Evolutionary conservation across 2,113 vertebrate genomes (phyloP), one percentile per base, ranked within the genome.

Genomic region (Balaeniceps rex): DNA sequence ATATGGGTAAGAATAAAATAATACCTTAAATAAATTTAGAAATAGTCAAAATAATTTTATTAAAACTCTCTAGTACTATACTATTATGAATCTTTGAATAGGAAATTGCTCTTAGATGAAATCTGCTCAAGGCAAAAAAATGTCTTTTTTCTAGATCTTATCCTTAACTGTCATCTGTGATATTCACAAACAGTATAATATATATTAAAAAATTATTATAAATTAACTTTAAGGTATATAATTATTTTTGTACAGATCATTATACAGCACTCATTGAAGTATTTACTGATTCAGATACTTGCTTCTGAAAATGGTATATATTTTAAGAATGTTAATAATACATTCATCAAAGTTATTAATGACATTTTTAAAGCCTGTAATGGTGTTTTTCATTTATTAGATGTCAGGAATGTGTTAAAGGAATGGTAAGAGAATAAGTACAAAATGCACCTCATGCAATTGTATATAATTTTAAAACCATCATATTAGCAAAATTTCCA

Each of bases 341-440:
- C 52, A 95, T 94, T 97, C 58, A 94, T 75, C 40, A 66, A 72
- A 80, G 36, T 74, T 96, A 91, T 94, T 96, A 44, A 83, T 90
- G 83, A 64, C 19, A 57, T 61, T 51, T 96, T 94, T 23, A 96
- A 87, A 96, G 84, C 77, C 75, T 93, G 81, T 83, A 55, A 94
- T 70, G 14, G 44, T 87, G 64, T 88, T 96, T 95, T 90, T 51
- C 51, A 75, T 95, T 87, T 88, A 79, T 92, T 83, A 75, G 60
- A 34, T 95, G 44, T 96, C 76, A 96, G 58, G 6, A 93, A 85
- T 21, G 6, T 44, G 52, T 36, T 75, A 25, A 38, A 95, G 11
- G 29, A 94, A 95, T 89, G 82, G 88, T 89, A 87, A 96, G 36
- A 64, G 14, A 68, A 46, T 51, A 89, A 46, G 74, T 88, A 87